Conservation (phyloP, 1,140 invertebrate species). For the Drosophila kanapiae region DNA sequence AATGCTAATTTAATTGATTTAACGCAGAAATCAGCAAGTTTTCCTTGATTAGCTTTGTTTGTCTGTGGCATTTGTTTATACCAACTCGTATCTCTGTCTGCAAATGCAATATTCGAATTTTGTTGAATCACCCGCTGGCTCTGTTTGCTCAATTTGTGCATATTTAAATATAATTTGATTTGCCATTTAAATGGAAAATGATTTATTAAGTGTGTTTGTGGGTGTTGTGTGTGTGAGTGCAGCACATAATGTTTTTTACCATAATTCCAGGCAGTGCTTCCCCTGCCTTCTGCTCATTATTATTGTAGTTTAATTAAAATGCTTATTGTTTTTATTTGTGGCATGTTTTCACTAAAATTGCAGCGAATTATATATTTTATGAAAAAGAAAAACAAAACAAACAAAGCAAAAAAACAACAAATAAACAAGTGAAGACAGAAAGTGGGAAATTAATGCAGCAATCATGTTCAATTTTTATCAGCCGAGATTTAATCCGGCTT, state of each 20-base stretch:
- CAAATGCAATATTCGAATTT: background rate
- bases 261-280: conserved; percentile 10
- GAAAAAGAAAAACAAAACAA: background rate
- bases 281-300: conserved; percentile 36
- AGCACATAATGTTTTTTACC: conserved; percentile 1
- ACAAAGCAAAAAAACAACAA: background rate
- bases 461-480: conserved; percentile 35
- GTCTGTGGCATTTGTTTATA: conserved; percentile 13
- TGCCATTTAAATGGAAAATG: conserved; percentile 62
- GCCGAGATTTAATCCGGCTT: conserved; percentile 34
- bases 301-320: conserved; percentile 78
- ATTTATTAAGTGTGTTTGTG: conserved; percentile 57
- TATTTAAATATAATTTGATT: conserved; percentile 75
- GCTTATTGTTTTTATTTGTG: conserved; percentile 68
- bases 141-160: conserved; percentile 55
- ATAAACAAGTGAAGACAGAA: conserved; percentile 10
- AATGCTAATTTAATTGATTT: conserved; percentile 49
- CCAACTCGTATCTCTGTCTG: conserved; percentile 1
- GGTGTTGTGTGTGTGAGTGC: background rate
- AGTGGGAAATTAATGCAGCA: conserved; percentile 28
- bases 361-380: conserved; percentile 37
- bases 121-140: conserved; percentile 23
- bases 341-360: conserved; percentile 49
- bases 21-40: conserved; percentile 16
- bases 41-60: conserved; percentile 37